Base-by-base conservation (phyloP, 2,888 invertebrate species). In the Galeopsomyia nigrocyanea region DNA sequence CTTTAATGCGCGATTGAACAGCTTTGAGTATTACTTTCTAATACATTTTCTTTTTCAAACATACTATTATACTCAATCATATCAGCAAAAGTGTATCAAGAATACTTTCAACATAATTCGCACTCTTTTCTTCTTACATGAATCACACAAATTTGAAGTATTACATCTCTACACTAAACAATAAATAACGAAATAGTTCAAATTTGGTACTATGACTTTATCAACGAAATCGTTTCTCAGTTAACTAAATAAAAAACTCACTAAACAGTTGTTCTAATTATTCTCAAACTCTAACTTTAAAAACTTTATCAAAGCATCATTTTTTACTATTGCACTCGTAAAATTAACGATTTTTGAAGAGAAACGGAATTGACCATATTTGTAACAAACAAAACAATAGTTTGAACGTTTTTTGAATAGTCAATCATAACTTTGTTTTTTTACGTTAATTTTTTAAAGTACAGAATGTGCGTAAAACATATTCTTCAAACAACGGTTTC, bases 91-190 rank as follows among this genome's bases (percentile, higher is more conserved):
- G 50, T 73, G 71, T 53, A 51, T 58, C 53, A 51, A 49, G 57
- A 58, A 63, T 65, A 73, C 70, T 67, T 64, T 75, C 69, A 75
- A 69, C 55, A 70, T 53, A 55, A 68, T 71, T 65, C 21, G 49
- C 70, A 62, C 46, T 64, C 21, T 57, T 72, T 63, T 69, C 47
- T 71, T 76, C 70, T 71, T 69, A 69, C 57, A 73, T 63, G 60
- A 62, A 63, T 71, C 62, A 64, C 50, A 56, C 68, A 71, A 71
- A 53, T 61, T 75, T 60, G 57, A 64, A 46, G 71, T 71, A 67
- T 53, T 58, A 47, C 9, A 3, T 13, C 47, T 72, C 22, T 46
- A 57, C 26, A 63, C 72, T 72, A 65, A 10, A 47, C 47, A 68
- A 73, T 73, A 64, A 68, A 73, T 73, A 68, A 58, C 50, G 46